Evolutionary conservation across 2,888 invertebrate genomes (phyloP).

Genomic region (Cosmia trapezina): DNA sequence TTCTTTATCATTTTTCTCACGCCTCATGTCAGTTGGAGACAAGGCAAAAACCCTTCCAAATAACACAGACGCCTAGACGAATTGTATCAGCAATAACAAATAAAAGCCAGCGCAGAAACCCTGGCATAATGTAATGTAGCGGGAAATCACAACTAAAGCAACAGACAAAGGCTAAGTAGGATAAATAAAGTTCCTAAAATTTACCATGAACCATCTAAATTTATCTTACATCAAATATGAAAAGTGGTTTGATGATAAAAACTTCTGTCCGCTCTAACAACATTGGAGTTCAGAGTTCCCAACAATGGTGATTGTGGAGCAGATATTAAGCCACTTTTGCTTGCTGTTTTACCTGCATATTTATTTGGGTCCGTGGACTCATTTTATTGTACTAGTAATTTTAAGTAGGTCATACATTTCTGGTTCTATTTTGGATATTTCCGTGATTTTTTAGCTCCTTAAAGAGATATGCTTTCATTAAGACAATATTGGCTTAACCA

Average conservation of each 20-base stretch:
- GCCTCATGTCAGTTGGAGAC: constrained; percentile 27
- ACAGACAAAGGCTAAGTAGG: constrained; percentile 33
- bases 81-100: constrained; percentile 49
- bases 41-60: constrained; percentile 30
- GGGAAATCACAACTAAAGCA: constrained; percentile 38
- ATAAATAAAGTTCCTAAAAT: constrained; percentile 53
- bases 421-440: not conserved
- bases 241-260: constrained; percentile 60
- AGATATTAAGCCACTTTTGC: constrained; percentile 53
- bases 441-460: not conserved
- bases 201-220: constrained; percentile 52
- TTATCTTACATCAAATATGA: constrained; percentile 63
- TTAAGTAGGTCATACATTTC: constrained; percentile 29
- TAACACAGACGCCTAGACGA: constrained; percentile 36
- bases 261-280: constrained; percentile 59
- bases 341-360: constrained; percentile 49
- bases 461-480: constrained; percentile 8
- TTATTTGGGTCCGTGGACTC: constrained; percentile 35
- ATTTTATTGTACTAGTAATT: constrained; percentile 19
- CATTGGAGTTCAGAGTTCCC: constrained; percentile 62
- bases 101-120: constrained; percentile 32
- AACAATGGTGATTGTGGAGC: constrained; percentile 55
- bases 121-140: constrained; percentile 32
- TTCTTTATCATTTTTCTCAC: constrained; percentile 38
- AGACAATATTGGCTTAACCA: not conserved